Evolutionary conservation across 2,113 vertebrate genomes (phyloP).

Genomic region (Neoarius graeffei): DNA sequence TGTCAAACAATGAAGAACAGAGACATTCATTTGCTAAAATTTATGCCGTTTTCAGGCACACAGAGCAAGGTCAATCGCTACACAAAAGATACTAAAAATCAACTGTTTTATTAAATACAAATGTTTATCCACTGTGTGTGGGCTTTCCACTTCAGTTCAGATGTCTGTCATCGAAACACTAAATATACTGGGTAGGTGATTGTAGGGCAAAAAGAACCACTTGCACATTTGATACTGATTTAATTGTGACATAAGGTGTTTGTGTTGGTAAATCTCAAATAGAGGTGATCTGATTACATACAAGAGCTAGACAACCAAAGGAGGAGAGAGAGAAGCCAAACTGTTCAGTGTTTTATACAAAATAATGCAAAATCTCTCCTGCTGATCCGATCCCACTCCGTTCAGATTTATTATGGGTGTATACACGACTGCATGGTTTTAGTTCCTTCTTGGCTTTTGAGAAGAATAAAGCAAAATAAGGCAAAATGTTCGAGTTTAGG

Average conservation of each 20-base stretch:
- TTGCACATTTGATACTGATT: not conserved
- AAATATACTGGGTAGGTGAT: conserved; percentile 80
- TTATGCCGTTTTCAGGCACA: not conserved
- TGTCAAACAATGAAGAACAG: not conserved
- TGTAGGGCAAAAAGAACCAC: conserved; percentile 77
- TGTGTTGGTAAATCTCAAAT: not conserved
- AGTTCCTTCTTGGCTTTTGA: not conserved
- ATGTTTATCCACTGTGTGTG: not conserved
- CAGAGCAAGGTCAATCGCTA: not conserved
- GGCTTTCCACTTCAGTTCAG: not conserved
- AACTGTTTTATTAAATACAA: not conserved
- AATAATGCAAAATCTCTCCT: not conserved
- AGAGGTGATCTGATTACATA: not conserved
- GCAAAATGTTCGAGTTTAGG: not conserved
- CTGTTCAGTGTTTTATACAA: not conserved
- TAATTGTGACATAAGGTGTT: not conserved
- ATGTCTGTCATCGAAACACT: not conserved
- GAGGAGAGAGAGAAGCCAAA: not conserved
- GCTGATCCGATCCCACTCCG: not conserved
- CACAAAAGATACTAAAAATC: not conserved
- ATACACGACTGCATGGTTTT: not conserved
- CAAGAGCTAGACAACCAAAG: not conserved
- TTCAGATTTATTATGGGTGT: not conserved
- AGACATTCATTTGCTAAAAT: not conserved
- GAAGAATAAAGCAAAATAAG: not conserved